Conservation (phyloP, 2,888 invertebrate genomes). For the Brachyptera putata region DNA sequence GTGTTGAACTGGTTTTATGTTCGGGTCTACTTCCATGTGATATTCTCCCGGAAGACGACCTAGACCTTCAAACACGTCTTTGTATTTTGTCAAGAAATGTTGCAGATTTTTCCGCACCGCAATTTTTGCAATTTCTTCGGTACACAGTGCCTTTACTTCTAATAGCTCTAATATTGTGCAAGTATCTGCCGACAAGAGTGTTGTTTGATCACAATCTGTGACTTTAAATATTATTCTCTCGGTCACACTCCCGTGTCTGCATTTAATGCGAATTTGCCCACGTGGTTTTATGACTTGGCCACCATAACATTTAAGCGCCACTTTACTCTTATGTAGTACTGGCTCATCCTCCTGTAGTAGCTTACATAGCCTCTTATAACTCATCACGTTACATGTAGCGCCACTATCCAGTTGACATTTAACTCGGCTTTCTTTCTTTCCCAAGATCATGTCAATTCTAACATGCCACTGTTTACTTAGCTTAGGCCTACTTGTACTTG, state of each 20-base stretch:
- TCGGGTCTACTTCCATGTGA: too few relatives aligned
- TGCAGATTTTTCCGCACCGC: too few relatives aligned
- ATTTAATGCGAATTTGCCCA: not conserved
- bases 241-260: not conserved
- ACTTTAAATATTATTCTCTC: not conserved
- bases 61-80: too few relatives aligned
- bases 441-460: not conserved
- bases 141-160: not conserved
- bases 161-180: not conserved
- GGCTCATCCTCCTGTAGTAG: not conserved
- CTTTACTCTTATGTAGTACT: not conserved
- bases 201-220: not conserved
- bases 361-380: not conserved
- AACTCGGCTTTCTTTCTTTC: not conserved
- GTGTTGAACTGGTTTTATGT: too few relatives aligned
- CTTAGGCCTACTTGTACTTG: not conserved
- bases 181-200: not conserved
- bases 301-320: not conserved
- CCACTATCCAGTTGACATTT: not conserved
- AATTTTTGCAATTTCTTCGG: too few relatives aligned
- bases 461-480: not conserved
- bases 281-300: not conserved
- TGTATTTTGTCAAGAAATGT: too few relatives aligned
- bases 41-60: too few relatives aligned
- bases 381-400: not conserved